Evolutionary conservation across 1,140 invertebrate genomes (phyloP), one percentile per base, ranked within the genome.

Genomic region (Philopotamus ludificatus): DNA sequence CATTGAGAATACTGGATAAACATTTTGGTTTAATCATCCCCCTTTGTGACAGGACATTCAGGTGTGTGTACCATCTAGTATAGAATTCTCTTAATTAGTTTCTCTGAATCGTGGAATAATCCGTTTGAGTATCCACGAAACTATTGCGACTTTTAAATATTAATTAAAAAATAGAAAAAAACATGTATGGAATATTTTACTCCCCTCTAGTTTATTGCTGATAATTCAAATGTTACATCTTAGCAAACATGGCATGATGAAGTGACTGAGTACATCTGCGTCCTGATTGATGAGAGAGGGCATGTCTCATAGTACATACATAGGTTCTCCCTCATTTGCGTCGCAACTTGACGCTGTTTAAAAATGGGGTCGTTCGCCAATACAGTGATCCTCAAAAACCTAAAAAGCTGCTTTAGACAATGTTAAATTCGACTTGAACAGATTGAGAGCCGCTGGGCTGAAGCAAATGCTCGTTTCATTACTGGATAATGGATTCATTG

Each of bases 281-380:
- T 20, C 54, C 22, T 57, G 54, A 57, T 57, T 39, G 54, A 57
- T 57, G 54, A 15, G 18, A 8, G 3, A 16, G 39, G 39, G 54
- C 34, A 57, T 57, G 41, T 57, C 42, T 57, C 54, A 57, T n/a
- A n/a, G n/a, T n/a, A n/a, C n/a, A n/a, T n/a, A n/a, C n/a, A 57
- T 28, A 39, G 54, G 54, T 41, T 22, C 20, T 53, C 50, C 50
- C 50, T 53, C 22, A 21, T 49, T 18, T 21, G n/a, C n/a, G n/a
- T n/a, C n/a, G n/a, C n/a, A n/a, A n/a, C n/a, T n/a, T n/a, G n/a
- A n/a, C n/a, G n/a, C n/a, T n/a, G n/a, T n/a, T n/a, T n/a, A n/a
- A n/a, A n/a, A n/a, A n/a, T n/a, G n/a, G n/a, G n/a, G n/a, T n/a
- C n/a, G n/a, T n/a, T n/a, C n/a, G n/a, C n/a, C n/a, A n/a, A n/a